phyloP scores from a whole-genome alignment of 64 coral and sea anemone genomes.

The Pocillopora verrucosa region DNA sequence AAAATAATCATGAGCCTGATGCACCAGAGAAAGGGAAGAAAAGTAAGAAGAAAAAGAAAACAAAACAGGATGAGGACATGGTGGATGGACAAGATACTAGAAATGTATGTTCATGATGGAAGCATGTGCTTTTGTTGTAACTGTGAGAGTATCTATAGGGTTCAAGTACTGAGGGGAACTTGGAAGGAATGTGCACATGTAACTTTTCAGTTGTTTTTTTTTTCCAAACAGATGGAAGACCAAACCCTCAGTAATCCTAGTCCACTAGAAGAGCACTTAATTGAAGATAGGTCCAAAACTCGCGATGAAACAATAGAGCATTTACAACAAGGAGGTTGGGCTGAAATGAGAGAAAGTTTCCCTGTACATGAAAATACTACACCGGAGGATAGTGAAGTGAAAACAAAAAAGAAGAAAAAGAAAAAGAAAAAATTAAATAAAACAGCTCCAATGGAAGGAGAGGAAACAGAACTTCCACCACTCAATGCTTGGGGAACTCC shows the following conservation, averaged over 20 bases:
- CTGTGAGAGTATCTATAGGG: no score
- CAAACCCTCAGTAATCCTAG: neutral
- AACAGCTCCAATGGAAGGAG: constrained; percentile 48
- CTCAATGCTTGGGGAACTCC: constrained; percentile 63
- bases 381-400: constrained; percentile 35
- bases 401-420: constrained; percentile 90
- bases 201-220: neutral
- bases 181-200: no score
- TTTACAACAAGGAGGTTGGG: neutral
- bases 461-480: neutral
- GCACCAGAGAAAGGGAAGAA: constrained; percentile 50
- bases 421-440: constrained; percentile 66
- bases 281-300: neutral
- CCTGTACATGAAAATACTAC: constrained; percentile 15
- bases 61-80: neutral
- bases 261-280: neutral
- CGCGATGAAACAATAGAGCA: neutral
- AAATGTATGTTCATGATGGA: neutral
- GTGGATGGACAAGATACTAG: neutral
- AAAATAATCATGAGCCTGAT: constrained; percentile 31
- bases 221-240: neutral
- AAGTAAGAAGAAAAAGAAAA: constrained; percentile 72
- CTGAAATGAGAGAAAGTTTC: constrained; percentile 2
- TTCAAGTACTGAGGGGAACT: no score
- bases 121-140: no score